Evolutionary conservation across 2,797 vertebrate genomes (phyloP).

Genomic region (Aplochiton taeniatus): DNA sequence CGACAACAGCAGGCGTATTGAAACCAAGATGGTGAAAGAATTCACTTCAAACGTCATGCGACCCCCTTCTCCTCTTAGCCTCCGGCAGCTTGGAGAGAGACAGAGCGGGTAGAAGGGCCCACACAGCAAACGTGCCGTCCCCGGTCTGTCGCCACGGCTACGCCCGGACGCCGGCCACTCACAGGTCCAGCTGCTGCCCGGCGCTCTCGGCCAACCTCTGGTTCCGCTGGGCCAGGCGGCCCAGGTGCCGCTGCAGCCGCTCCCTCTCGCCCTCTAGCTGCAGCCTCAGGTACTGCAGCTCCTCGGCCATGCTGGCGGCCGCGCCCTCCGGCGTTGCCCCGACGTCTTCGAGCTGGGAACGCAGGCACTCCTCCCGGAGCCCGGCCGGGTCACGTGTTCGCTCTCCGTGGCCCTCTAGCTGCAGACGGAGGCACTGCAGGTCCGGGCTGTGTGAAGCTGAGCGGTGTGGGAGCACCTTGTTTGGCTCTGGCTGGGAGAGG

Average conservation of each 20-base stretch:
- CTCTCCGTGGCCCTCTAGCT: no score
- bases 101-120: constrained; percentile 9
- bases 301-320: constrained; percentile 63
- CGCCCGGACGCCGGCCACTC: constrained; percentile 59
- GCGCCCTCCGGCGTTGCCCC: constrained; percentile 42
- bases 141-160: no score
- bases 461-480: no score
- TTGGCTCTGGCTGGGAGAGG: constrained; percentile 20
- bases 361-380: constrained; percentile 38
- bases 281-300: constrained; percentile 71
- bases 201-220: constrained; percentile 70
- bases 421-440: no score
- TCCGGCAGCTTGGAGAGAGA: constrained; percentile 28
- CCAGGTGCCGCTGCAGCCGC: constrained; percentile 68
- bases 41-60: no score
- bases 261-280: constrained; percentile 77
- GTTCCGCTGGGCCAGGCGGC: constrained; percentile 74
- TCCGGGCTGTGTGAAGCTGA: no score
- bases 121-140: constrained; percentile 62
- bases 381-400: constrained; percentile 9
- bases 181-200: constrained; percentile 75
- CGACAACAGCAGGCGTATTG: no score
- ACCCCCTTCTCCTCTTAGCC: no score
- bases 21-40: no score
- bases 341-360: constrained; percentile 25